Evolutionary conservation across 2,113 vertebrate genomes (phyloP).

Genomic region (Ursus arctos): DNA sequence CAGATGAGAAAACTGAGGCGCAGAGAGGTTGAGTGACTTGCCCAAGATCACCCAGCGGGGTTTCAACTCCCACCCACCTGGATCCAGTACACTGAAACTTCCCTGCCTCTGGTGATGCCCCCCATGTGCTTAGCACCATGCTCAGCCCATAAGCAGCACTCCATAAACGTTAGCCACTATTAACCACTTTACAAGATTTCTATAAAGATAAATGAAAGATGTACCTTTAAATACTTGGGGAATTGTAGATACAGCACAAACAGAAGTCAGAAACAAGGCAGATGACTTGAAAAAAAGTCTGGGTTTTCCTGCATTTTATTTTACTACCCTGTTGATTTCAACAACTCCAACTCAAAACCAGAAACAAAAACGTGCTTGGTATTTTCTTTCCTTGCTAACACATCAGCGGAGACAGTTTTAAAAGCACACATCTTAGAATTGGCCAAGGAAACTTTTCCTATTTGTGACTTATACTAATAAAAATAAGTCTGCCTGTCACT

Average conservation of each 20-base stretch:
- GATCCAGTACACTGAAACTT: not conserved
- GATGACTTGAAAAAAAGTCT: not conserved
- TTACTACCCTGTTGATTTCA: not conserved
- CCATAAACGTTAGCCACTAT: not conserved
- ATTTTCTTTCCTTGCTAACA: not conserved
- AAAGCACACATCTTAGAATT: not conserved
- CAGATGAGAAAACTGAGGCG: not conserved
- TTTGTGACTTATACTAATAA: not conserved
- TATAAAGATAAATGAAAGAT: not conserved
- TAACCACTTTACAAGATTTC: not conserved
- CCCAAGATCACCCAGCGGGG: not conserved
- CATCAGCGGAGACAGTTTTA: not conserved
- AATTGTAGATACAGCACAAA: not conserved
- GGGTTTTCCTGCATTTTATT: not conserved
- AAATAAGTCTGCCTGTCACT: not conserved
- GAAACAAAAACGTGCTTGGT: not conserved
- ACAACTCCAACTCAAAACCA: not conserved
- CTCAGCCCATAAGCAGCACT: not conserved
- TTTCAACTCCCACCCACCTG: not conserved
- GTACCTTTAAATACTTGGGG: not conserved
- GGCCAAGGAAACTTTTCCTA: not conserved
- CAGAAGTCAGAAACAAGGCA: not conserved
- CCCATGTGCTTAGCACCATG: not conserved
- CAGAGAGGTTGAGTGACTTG: not conserved
- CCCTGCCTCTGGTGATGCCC: not conserved